phyloP scores from a whole-genome alignment of 1,140 invertebrate genomes.

The Panagrolaimus sp. region DNA sequence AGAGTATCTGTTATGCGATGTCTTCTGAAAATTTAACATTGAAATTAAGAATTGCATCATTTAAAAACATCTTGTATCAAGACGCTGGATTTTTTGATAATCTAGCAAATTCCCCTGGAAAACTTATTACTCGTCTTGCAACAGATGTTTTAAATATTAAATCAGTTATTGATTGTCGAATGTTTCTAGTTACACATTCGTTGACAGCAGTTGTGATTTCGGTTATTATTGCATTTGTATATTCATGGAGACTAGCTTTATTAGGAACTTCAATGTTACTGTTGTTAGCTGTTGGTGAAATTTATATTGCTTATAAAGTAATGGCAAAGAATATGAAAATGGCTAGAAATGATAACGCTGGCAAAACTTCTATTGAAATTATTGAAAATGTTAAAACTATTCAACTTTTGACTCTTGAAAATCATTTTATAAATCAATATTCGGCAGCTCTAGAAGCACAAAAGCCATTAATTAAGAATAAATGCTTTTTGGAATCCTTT shows the following conservation, averaged over 20 bases:
- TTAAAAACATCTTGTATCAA: slow-evolving; percentile 8
- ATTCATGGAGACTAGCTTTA: slow-evolving; percentile 30
- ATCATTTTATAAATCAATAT: slow-evolving; percentile 51
- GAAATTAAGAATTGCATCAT: not conserved
- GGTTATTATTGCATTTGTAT: slow-evolving; percentile 32
- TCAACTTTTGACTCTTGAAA: slow-evolving; percentile 55
- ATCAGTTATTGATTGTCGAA: slow-evolving; percentile 35
- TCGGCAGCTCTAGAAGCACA: slow-evolving; percentile 17
- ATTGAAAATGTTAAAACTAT: slow-evolving; percentile 61
- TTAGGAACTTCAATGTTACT: slow-evolving; percentile 26
- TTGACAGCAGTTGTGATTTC: slow-evolving; percentile 30
- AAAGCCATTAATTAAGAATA: slow-evolving; percentile 10
- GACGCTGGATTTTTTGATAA: slow-evolving; percentile 32
- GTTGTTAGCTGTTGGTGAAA: slow-evolving; percentile 14
- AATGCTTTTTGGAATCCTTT: not conserved
- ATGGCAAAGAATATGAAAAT: slow-evolving; percentile 20
- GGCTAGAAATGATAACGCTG: slow-evolving; percentile 16
- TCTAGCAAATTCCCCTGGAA: slow-evolving; percentile 30
- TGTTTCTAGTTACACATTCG: slow-evolving; percentile 30
- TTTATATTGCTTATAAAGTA: slow-evolving; percentile 15
- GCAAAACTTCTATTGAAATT: slow-evolving; percentile 42
- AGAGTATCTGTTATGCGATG: slow-evolving; percentile 23
- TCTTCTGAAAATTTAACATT: slow-evolving; percentile 23
- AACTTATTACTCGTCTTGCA: slow-evolving; percentile 26
- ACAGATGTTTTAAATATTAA: slow-evolving; percentile 32